Percentiles rank a stretch among this genome's conserved stretches.
phyloP scores from a whole-genome alignment of 2,113 vertebrate species.

The Phrynosoma blainvillii region DNA sequence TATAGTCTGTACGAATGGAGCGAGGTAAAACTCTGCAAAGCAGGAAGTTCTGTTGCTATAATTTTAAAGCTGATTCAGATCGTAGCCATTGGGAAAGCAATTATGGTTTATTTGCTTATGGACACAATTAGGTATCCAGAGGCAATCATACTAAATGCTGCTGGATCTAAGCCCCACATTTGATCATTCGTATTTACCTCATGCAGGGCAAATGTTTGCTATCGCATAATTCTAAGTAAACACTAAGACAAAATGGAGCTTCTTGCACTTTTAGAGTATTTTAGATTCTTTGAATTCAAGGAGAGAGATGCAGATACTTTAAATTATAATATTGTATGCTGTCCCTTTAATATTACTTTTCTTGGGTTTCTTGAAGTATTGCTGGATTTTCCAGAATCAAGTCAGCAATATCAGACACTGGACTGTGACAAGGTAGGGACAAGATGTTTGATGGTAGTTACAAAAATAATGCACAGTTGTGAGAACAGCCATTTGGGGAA shows the following conservation, averaged over 20 bases:
- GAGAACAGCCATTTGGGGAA: no score
- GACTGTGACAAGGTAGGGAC: not conserved
- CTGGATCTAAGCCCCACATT: not conserved
- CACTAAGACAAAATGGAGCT: not conserved
- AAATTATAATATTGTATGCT: not conserved
- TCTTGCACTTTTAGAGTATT: not conserved
- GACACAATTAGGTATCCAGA: not conserved
- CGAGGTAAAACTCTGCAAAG: not conserved
- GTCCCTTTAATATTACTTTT: not conserved
- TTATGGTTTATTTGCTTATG: not conserved
- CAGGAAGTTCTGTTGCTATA: not conserved
- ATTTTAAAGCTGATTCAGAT: not conserved
- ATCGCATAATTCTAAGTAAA: not conserved
- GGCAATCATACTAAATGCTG: no score
- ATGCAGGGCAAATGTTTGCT: not conserved
- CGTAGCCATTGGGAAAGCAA: slow-evolving; percentile 16
- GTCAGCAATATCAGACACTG: no score
- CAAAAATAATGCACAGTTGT: not conserved
- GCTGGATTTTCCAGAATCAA: not conserved
- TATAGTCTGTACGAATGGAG: not conserved
- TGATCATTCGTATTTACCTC: not conserved
- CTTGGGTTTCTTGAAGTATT: not conserved
- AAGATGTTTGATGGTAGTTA: not conserved
- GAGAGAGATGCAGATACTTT: not conserved
- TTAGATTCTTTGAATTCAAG: not conserved